These are phyloP conservation scores for Conopomorpha cramerella DNA, from an alignment of 1,140 invertebrate species.

Conservation along the genomic window DNA sequence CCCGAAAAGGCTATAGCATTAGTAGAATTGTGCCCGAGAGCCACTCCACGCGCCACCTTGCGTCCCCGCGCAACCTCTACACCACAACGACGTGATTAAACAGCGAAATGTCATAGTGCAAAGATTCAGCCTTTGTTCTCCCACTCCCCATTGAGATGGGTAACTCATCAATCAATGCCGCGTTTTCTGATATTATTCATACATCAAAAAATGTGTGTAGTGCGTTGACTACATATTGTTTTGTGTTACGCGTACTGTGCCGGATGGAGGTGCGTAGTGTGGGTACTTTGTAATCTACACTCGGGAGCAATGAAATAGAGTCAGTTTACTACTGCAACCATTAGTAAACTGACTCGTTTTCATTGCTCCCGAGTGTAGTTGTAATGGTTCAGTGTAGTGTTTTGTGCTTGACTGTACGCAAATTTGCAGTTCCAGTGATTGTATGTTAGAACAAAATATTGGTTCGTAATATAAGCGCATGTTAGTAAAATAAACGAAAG, in stretches of 20 bases:
- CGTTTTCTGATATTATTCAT: slow-evolving; percentile 29
- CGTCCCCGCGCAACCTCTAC: too few relatives aligned
- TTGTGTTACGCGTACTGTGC: background rate
- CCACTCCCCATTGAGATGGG: slow-evolving; percentile 5
- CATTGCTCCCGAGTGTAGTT: background rate
- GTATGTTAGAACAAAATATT: too few relatives aligned
- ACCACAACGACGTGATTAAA: slow-evolving; percentile 37
- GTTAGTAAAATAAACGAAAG: too few relatives aligned
- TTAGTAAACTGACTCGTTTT: background rate
- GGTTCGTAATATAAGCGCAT: too few relatives aligned
- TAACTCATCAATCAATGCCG: slow-evolving; percentile 25
- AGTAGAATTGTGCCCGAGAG: too few relatives aligned
- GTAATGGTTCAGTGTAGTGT: too few relatives aligned
- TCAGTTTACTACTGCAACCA: background rate
- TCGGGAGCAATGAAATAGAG: too few relatives aligned
- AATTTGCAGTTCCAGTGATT: too few relatives aligned
- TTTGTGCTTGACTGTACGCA: too few relatives aligned
- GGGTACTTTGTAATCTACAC: background rate
- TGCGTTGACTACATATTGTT: slow-evolving; percentile 1
- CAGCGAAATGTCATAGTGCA: slow-evolving; percentile 43
- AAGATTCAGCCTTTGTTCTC: slow-evolving; percentile 24
- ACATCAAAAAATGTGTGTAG: slow-evolving; percentile 25
- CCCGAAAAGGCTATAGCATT: too few relatives aligned
- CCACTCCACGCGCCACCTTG: too few relatives aligned
- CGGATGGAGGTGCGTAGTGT: background rate